These are phyloP conservation scores for Drosophila silvestris DNA, from an alignment of 2,888 invertebrate genomes.

Conservation along the genomic window DNA sequence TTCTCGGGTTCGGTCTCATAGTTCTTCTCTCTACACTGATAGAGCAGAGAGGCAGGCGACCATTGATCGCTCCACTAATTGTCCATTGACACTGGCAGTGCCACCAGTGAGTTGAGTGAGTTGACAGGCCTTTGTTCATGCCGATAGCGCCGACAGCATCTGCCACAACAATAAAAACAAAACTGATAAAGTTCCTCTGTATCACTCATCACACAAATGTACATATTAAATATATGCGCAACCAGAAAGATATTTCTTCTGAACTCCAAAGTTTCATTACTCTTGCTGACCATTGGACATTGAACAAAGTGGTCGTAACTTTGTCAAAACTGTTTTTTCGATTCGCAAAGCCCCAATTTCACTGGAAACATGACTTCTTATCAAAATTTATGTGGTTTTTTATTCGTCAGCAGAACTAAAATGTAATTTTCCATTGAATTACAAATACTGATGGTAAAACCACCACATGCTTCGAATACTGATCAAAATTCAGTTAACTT, in stretches of 20 bases:
- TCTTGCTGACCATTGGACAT: conserved; percentile 1
- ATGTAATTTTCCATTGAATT: not conserved
- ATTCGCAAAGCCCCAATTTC: not conserved
- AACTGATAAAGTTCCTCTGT: conserved; percentile 46
- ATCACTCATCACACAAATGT: conserved; percentile 6
- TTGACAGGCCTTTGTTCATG: conserved; percentile 68
- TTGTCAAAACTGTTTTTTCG: not conserved
- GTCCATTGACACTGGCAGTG: conserved; percentile 68
- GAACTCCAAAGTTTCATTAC: conserved; percentile 4
- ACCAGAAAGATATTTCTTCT: conserved; percentile 12
- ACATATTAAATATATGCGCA: conserved; percentile 8
- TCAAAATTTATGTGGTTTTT: not conserved
- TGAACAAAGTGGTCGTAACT: not conserved
- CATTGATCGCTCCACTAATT: conserved; percentile 79
- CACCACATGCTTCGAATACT: not conserved
- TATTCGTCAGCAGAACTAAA: not conserved
- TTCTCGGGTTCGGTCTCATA: conserved; percentile 1
- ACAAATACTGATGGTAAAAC: not conserved
- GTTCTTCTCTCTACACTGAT: not conserved
- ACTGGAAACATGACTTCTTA: not conserved
- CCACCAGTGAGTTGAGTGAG: conserved; percentile 37
- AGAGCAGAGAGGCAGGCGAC: conserved; percentile 32
- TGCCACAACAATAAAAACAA: conserved; percentile 22
- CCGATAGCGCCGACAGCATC: conserved; percentile 62
- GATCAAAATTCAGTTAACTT: not conserved